Evolutionary conservation across 2,888 invertebrate species (phyloP).

Genomic region (Gibbula magus): DNA sequence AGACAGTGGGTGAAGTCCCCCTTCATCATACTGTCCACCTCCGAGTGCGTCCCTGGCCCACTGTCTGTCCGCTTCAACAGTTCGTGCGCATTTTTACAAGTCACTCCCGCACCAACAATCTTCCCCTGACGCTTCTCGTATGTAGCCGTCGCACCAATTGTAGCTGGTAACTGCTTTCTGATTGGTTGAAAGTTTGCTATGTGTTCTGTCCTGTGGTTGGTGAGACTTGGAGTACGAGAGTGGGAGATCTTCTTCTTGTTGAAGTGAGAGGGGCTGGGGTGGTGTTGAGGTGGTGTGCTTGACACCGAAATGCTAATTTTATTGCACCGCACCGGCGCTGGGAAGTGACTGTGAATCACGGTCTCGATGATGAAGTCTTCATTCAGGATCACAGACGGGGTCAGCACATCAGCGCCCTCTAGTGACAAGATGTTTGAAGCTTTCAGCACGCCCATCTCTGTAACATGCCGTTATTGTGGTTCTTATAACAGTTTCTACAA

Average conservation of each 20-base stretch:
- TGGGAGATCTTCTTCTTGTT: constrained; percentile 27
- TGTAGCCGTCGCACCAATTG: constrained; percentile 52
- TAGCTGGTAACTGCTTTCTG: constrained; percentile 47
- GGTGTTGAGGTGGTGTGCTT: neutral
- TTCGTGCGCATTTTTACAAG: constrained; percentile 62
- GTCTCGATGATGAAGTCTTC: constrained; percentile 39
- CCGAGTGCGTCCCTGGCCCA: constrained; percentile 57
- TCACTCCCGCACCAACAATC: constrained; percentile 53
- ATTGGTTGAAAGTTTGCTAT: constrained; percentile 56
- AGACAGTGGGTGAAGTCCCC: constrained; percentile 82
- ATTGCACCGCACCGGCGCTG: constrained; percentile 35
- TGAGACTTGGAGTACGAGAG: constrained; percentile 48
- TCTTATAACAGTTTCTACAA: no score
- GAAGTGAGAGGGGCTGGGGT: constrained; percentile 3
- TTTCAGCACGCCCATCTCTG: constrained; percentile 40
- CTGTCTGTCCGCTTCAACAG: constrained; percentile 64
- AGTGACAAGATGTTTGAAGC: constrained; percentile 51
- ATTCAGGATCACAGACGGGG: constrained; percentile 31
- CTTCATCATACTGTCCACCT: constrained; percentile 80
- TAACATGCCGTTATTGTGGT: neutral
- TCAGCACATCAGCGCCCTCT: constrained; percentile 34
- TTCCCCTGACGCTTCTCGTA: constrained; percentile 50
- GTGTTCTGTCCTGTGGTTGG: constrained; percentile 51
- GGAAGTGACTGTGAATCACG: constrained; percentile 39
- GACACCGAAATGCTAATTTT: neutral